Conservation (phyloP, 2,113 vertebrate genomes). For the Lamprotornis superbus region DNA sequence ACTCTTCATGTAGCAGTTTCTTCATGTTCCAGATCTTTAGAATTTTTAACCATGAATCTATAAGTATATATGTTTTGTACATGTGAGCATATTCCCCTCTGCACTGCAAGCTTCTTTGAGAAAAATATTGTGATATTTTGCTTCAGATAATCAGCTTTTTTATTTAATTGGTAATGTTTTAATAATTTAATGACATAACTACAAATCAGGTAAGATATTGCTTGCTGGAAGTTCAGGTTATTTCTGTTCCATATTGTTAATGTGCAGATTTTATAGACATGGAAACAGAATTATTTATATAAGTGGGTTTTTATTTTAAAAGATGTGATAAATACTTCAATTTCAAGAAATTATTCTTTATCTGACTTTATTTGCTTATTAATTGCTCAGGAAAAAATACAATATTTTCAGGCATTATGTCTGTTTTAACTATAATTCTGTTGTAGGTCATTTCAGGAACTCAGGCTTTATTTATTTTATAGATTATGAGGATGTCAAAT, state of each 20-base stretch:
- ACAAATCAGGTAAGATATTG: background rate
- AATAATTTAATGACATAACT: background rate
- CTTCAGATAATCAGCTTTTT: background rate
- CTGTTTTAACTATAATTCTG: background rate
- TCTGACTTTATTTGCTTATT: background rate
- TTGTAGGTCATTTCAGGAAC: background rate
- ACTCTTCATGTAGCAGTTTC: background rate
- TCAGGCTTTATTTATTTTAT: background rate
- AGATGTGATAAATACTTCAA: background rate
- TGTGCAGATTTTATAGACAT: background rate
- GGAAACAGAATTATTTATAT: background rate
- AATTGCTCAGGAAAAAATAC: background rate
- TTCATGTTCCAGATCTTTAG: background rate
- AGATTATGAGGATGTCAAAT: background rate
- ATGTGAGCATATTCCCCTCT: background rate
- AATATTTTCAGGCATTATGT: background rate
- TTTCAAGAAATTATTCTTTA: background rate
- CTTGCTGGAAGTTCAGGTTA: background rate
- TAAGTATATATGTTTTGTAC: background rate
- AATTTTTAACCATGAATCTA: background rate
- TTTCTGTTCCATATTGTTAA: background rate
- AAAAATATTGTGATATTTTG: background rate
- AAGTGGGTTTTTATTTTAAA: background rate
- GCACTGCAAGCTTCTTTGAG: background rate
- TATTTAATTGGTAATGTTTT: background rate